A percentile compares a stretch with the other conserved stretches of the same genome.
phyloP scores from a whole-genome alignment of 2,797 vertebrate genomes.

The Sitta carolinensis region DNA sequence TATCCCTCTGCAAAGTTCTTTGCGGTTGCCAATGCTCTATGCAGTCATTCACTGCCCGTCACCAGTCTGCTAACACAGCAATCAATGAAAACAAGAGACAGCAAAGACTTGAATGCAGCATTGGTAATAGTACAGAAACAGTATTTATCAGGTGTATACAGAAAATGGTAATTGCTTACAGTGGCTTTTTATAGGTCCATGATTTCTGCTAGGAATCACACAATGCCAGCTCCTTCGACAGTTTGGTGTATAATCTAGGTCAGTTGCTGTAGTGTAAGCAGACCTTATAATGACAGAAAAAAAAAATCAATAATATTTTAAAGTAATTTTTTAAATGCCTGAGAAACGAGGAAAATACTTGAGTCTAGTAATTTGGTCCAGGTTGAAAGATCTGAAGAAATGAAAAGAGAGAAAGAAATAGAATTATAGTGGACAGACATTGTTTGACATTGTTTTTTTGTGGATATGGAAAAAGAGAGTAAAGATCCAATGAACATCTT shows the following conservation, averaged over 20 bases:
- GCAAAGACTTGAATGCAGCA: not conserved
- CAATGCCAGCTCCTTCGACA: accelerated
- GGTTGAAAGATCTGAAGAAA: not conserved
- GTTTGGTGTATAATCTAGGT: not conserved
- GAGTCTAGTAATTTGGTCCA: not conserved
- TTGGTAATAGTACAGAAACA: not conserved
- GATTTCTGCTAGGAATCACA: not conserved
- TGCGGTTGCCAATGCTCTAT: not conserved
- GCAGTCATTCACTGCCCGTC: not conserved
- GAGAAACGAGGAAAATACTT: not conserved
- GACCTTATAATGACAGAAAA: not conserved
- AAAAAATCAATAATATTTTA: not conserved
- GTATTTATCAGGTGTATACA: not conserved
- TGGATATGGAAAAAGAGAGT: not conserved
- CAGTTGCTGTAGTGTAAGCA: not conserved
- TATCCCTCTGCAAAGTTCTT: not conserved
- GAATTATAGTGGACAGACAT: not conserved
- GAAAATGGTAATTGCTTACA: not conserved
- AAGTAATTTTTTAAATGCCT: not conserved
- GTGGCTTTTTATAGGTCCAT: not conserved
- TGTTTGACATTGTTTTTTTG: accelerated
- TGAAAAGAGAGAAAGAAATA: not conserved
- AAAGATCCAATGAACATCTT: not conserved
- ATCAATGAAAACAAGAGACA: not conserved
- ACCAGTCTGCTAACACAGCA: not conserved